phyloP scores from a whole-genome alignment of 1,140 invertebrate genomes.

The Drosophila asahinai region DNA sequence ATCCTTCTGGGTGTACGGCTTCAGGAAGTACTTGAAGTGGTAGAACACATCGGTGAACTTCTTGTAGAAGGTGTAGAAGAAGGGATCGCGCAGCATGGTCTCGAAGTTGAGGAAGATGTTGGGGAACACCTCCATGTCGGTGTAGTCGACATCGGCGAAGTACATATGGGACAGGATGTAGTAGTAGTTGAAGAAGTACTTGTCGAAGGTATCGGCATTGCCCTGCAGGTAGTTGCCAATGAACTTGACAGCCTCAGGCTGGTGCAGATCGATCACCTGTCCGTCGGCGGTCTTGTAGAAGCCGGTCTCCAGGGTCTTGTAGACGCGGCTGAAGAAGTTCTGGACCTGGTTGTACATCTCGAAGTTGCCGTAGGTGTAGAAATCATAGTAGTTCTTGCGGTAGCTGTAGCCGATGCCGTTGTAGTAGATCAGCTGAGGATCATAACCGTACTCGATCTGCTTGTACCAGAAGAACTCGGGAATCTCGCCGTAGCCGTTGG shows the following conservation, averaged over 20 bases:
- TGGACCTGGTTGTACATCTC: conserved; percentile 64
- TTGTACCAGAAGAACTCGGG: conserved; percentile 86
- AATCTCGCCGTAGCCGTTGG: conserved; percentile 88
- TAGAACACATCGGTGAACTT: conserved; percentile 86
- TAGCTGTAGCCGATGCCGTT: conserved; percentile 89
- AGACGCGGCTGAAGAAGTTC: conserved; percentile 87
- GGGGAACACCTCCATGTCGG: conserved; percentile 71
- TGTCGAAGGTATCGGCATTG: conserved; percentile 89
- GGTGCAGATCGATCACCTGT: conserved; percentile 86
- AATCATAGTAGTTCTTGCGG: conserved; percentile 85
- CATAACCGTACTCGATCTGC: conserved; percentile 88
- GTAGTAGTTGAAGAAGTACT: conserved; percentile 87
- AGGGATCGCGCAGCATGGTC: conserved; percentile 89
- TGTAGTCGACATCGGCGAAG: conserved; percentile 77
- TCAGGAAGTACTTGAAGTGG: conserved; percentile 86
- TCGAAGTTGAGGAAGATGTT: conserved; percentile 86
- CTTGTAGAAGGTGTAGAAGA: conserved; percentile 88
- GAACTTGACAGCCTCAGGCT: conserved; percentile 86
- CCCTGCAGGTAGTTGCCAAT: conserved; percentile 90
- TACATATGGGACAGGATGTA: conserved; percentile 85
- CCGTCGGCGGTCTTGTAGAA: conserved; percentile 86
- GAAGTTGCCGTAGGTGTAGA: conserved; percentile 68
- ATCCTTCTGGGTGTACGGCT: conserved; percentile 87
- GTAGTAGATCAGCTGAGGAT: conserved; percentile 88
- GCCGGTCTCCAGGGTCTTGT: conserved; percentile 88